Conservation (phyloP, 2,888 invertebrate genomes). For the Lasioglossum oenotherae region DNA sequence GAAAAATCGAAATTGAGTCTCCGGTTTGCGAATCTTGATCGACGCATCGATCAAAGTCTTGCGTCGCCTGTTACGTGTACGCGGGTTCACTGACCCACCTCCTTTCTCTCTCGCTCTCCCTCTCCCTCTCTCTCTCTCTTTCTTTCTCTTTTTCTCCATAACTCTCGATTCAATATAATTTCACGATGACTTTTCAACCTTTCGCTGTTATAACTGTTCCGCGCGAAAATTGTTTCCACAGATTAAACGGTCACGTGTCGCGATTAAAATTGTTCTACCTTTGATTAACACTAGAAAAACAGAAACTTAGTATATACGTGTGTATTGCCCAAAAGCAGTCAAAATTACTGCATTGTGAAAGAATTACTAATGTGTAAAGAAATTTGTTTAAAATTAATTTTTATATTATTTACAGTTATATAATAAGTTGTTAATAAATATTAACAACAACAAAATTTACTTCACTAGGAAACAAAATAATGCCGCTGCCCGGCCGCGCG, state of each 20-base stretch:
- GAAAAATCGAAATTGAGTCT: constrained; percentile 19
- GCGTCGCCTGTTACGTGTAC: constrained; percentile 34
- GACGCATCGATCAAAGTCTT: constrained; percentile 41
- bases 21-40: constrained; percentile 32
- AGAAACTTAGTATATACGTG: too few relatives aligned
- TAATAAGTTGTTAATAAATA: too few relatives aligned
- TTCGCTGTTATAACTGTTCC: neutral
- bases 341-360: too few relatives aligned
- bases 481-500: too few relatives aligned
- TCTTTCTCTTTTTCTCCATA: neutral
- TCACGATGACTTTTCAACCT: constrained; percentile 30
- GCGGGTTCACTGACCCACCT: constrained; percentile 31
- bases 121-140: neutral
- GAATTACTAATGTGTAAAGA: too few relatives aligned
- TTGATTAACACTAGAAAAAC: too few relatives aligned
- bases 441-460: too few relatives aligned
- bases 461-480: too few relatives aligned
- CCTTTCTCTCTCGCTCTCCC: neutral
- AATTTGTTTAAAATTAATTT: too few relatives aligned
- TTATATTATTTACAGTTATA: too few relatives aligned
- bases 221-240: constrained; percentile 1
- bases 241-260: constrained; percentile 10
- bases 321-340: too few relatives aligned
- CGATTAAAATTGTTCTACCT: constrained; percentile 1
- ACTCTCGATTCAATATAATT: constrained; percentile 37